Evolutionary conservation across 2,888 invertebrate genomes (phyloP).

Genomic region (Oxystoma pomonae): DNA sequence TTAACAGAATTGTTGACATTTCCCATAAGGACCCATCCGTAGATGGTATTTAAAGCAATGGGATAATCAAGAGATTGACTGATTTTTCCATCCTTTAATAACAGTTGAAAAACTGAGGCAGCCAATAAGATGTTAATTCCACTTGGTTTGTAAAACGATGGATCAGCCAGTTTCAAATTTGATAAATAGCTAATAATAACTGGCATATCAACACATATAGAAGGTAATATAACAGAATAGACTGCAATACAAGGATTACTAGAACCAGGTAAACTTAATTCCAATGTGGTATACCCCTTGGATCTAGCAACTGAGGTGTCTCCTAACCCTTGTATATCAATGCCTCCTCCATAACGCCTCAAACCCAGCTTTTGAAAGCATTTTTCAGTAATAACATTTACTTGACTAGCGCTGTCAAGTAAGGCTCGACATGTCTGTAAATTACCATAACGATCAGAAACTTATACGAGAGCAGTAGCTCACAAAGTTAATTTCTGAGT

Average conservation of each 20-base stretch:
- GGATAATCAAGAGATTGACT: background rate
- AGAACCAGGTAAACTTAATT: background rate
- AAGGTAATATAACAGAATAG: background rate
- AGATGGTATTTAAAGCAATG: background rate
- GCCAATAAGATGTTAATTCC: background rate
- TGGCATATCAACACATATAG: background rate
- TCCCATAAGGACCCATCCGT: background rate
- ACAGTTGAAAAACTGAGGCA: background rate
- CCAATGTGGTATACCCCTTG: background rate
- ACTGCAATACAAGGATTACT: background rate
- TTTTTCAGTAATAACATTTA: no score
- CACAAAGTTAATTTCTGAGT: no score
- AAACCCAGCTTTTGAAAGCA: no score
- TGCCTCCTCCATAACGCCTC: no score
- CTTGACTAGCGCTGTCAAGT: no score
- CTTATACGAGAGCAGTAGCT: no score
- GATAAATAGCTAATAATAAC: background rate
- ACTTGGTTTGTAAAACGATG: background rate
- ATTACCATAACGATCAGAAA: no score
- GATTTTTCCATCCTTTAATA: background rate
- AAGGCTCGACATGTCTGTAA: no score
- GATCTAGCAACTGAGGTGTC: background rate
- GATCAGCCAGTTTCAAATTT: background rate
- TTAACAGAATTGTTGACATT: background rate
- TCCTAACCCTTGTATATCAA: no score